Conservation (phyloP, 2,888 invertebrate genomes). For the Chloroclysta siterata region DNA sequence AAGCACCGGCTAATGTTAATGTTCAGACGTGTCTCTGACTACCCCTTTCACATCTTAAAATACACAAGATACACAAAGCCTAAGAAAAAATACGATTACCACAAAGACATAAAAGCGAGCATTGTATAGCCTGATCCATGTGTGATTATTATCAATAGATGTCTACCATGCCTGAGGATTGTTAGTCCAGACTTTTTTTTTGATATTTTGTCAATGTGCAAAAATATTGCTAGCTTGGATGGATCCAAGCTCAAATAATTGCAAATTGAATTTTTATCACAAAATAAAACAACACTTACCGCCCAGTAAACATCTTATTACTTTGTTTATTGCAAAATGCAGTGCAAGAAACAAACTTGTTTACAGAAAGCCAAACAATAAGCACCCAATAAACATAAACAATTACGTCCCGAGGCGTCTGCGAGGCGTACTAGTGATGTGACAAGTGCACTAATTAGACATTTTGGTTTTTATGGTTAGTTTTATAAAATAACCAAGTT, state of each 20-base stretch:
- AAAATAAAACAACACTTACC: constrained; percentile 42
- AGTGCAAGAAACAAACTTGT: constrained; percentile 64
- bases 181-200: too few species aligned
- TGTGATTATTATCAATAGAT: background rate
- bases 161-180: too few species aligned
- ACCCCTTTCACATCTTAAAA: too few species aligned
- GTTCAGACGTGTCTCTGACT: too few species aligned
- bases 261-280: constrained; percentile 35
- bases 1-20: too few species aligned
- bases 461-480: background rate
- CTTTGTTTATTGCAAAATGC: constrained; percentile 58
- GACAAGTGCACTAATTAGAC: constrained; percentile 22
- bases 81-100: too few species aligned
- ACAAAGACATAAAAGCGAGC: too few species aligned
- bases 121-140: too few species aligned
- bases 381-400: constrained; percentile 77
- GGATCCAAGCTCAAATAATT: constrained; percentile 5
- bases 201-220: too few species aligned
- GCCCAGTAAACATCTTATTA: constrained; percentile 51
- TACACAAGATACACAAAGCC: too few species aligned
- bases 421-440: constrained; percentile 55
- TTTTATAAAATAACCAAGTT: background rate
- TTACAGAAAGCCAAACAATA: constrained; percentile 69
- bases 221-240: too few species aligned
- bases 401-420: constrained; percentile 65